phyloP scores from a whole-genome alignment of 2,888 invertebrate species.

The Stegophylla sp. region DNA sequence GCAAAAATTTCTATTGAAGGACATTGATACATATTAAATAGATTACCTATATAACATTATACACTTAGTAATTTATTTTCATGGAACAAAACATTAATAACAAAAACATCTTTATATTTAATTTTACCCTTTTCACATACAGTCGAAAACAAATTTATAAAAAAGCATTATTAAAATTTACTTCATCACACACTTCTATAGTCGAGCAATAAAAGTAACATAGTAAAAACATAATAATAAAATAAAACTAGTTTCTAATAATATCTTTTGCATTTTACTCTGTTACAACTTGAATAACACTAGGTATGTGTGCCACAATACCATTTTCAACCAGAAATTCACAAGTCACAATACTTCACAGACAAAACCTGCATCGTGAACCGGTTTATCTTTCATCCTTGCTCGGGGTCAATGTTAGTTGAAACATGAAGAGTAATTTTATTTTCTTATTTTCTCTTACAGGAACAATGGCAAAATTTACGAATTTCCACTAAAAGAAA shows the following conservation, averaged over 20 bases:
- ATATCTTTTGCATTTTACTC: slow-evolving; percentile 2
- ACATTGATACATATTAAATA: slow-evolving; percentile 29
- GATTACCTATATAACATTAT: too few species aligned
- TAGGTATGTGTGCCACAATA: slow-evolving; percentile 37
- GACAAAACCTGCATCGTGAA: slow-evolving; percentile 52
- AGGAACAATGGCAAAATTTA: slow-evolving; percentile 22
- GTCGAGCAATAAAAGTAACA: background rate
- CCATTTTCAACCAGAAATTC: slow-evolving; percentile 52
- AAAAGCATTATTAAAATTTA: too few species aligned
- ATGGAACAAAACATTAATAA: slow-evolving; percentile 9
- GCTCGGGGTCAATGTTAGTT: slow-evolving; percentile 55
- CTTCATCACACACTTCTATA: too few species aligned
- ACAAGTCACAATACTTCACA: slow-evolving; percentile 55
- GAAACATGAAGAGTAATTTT: slow-evolving; percentile 36
- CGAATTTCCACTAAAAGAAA: slow-evolving; percentile 20
- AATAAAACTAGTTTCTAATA: background rate
- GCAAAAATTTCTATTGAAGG: slow-evolving; percentile 12
- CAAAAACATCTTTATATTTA: slow-evolving; percentile 23
- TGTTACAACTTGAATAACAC: background rate
- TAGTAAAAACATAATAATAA: background rate
- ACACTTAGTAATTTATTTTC: too few species aligned
- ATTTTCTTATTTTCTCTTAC: slow-evolving; percentile 41
- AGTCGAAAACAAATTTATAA: background rate
- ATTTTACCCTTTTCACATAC: background rate
- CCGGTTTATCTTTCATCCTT: slow-evolving; percentile 54